These are phyloP conservation scores for Micromys minutus DNA, from an alignment of 2,113 vertebrate genomes.

Conservation along the genomic window DNA sequence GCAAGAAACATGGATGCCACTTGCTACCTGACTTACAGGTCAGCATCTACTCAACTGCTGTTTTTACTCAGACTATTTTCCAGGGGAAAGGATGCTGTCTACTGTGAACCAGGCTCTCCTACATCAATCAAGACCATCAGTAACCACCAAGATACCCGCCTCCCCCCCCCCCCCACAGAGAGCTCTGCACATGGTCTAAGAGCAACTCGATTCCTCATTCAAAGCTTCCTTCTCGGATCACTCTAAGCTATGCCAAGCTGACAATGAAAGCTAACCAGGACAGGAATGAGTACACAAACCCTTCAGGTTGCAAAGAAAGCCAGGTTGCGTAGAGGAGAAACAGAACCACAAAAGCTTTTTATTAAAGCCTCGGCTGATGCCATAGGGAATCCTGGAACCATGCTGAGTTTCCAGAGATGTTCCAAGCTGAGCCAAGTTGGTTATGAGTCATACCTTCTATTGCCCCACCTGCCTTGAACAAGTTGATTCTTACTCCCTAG, in stretches of 20 bases:
- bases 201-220: not conserved
- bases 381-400: not conserved
- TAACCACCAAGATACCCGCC: not conserved
- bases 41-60: not conserved
- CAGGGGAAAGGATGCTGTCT: too few species aligned
- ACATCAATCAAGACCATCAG: not conserved
- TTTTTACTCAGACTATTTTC: not conserved
- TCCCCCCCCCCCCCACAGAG: rapidly evolving
- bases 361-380: not conserved
- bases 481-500: not conserved
- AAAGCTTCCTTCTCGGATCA: not conserved
- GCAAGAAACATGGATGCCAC: not conserved
- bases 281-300: not conserved
- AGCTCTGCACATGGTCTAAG: not conserved
- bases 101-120: not conserved
- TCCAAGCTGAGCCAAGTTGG: not conserved
- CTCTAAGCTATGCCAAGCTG: not conserved
- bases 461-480: not conserved
- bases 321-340: not conserved
- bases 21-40: not conserved
- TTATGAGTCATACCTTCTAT: not conserved
- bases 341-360: not conserved
- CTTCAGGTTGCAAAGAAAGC: not conserved
- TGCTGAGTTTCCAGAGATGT: not conserved
- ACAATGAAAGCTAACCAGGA: too few species aligned